Evolutionary conservation across 2,888 invertebrate species (phyloP).

Genomic region (Dolichopus griseipennis): DNA sequence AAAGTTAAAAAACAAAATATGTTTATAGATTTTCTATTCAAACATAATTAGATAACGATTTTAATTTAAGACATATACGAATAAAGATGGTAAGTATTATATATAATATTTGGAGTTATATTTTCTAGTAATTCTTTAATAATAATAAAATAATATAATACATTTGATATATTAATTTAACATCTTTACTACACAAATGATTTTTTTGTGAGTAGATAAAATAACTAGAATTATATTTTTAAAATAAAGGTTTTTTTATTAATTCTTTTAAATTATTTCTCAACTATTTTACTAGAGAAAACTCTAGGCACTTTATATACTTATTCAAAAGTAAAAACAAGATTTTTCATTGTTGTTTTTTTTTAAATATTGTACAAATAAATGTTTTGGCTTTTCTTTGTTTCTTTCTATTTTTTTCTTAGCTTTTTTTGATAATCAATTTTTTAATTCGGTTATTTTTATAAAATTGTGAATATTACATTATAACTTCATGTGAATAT

Average conservation of each 20-base stretch:
- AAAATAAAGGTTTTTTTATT: neutral
- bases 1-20: too few species aligned
- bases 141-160: too few species aligned
- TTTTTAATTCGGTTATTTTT: too few species aligned
- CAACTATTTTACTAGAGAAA: neutral
- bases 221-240: neutral
- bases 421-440: neutral
- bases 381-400: neutral
- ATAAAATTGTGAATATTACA: too few species aligned
- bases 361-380: neutral
- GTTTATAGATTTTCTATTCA: too few species aligned
- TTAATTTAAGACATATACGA: too few species aligned
- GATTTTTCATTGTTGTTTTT: too few species aligned
- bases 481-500: neutral
- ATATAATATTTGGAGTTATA: too few species aligned
- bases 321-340: neutral
- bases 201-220: neutral
- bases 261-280: too few species aligned
- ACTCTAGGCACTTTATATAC: conserved; percentile 3
- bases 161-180: neutral
- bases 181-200: neutral
- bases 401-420: neutral
- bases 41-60: too few species aligned
- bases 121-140: too few species aligned
- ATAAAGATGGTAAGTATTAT: too few species aligned